These are phyloP conservation scores for Phrynosoma blainvillii DNA, from an alignment of 2,113 vertebrate species.

Conservation along the genomic window DNA sequence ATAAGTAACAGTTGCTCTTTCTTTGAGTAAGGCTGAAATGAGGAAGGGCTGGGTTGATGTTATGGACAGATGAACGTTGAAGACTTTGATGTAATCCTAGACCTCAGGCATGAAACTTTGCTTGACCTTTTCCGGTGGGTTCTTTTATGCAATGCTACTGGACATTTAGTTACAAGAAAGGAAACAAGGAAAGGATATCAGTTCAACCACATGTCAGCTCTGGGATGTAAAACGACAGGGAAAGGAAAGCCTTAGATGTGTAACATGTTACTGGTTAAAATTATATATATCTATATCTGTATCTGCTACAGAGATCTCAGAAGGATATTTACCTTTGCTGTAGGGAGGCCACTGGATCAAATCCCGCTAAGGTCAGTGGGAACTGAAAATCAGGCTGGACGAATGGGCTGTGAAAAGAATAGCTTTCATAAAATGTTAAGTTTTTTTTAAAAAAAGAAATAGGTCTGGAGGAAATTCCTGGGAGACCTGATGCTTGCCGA, in stretches of 20 bases:
- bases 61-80: conserved; percentile 75
- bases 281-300: too few relatives aligned
- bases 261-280: conserved; percentile 48
- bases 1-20: conserved; percentile 43
- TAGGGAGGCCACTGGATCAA: conserved; percentile 55
- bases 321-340: background rate
- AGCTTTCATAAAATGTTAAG: background rate
- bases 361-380: conserved; percentile 35
- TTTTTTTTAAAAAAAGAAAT: background rate
- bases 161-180: conserved; percentile 78
- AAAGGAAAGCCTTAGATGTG: conserved; percentile 64
- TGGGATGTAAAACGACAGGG: conserved; percentile 58
- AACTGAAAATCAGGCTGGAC: conserved; percentile 27
- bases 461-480: background rate
- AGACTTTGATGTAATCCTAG: conserved; percentile 79
- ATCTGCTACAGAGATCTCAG: conserved; percentile 40
- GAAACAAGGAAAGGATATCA: conserved; percentile 77
- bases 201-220: conserved; percentile 69
- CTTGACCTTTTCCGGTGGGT: conserved; percentile 78
- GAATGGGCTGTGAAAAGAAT: background rate
- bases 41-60: conserved; percentile 70
- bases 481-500: background rate
- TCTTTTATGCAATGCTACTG: conserved; percentile 75
- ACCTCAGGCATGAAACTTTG: conserved; percentile 78
- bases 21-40: conserved; percentile 60